Evolutionary conservation across 2,797 vertebrate species (phyloP).

Genomic region (Champsocephalus esox): DNA sequence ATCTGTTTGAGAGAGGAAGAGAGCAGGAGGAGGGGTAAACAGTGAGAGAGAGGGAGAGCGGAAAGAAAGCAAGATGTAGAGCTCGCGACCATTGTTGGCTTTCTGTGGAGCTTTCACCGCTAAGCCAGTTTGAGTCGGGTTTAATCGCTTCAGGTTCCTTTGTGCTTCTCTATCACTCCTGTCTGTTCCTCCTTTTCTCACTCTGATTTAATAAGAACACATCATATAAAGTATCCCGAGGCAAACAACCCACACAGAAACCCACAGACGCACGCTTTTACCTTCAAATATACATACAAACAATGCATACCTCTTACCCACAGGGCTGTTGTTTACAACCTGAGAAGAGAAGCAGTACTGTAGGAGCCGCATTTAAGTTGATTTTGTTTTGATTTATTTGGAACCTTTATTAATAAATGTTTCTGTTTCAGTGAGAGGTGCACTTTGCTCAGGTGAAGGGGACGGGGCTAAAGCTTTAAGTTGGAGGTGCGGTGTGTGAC

Average conservation of each 20-base stretch:
- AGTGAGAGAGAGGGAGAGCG: slow-evolving; percentile 23
- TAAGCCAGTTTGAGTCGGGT: slow-evolving; percentile 82
- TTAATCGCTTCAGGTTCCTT: slow-evolving; percentile 81
- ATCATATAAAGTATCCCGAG: slow-evolving; percentile 53
- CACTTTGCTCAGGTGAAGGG: too few species aligned
- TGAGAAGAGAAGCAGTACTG: not conserved
- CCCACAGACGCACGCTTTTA: slow-evolving; percentile 46
- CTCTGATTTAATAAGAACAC: slow-evolving; percentile 78
- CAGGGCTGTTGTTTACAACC: slow-evolving; percentile 21
- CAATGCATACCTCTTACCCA: slow-evolving; percentile 7
- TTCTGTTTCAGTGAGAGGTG: too few species aligned
- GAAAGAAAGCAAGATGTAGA: slow-evolving; percentile 63
- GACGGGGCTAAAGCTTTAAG: too few species aligned
- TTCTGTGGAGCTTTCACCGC: slow-evolving; percentile 71
- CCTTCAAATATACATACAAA: slow-evolving; percentile 21
- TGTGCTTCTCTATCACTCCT: slow-evolving; percentile 77
- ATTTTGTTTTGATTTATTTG: too few species aligned
- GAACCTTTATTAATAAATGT: too few species aligned
- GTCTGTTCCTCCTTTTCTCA: slow-evolving; percentile 72
- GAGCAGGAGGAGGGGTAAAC: slow-evolving; percentile 50
- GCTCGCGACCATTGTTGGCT: slow-evolving; percentile 79
- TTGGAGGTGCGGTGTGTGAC: too few species aligned
- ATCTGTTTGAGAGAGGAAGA: slow-evolving; percentile 68
- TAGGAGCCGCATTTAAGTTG: too few species aligned
- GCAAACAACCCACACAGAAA: slow-evolving; percentile 59